A percentile compares a stretch with the other conserved stretches of the same genome.
Conservation (phyloP, 2,113 vertebrate genomes). For the Laticauda colubrina region DNA sequence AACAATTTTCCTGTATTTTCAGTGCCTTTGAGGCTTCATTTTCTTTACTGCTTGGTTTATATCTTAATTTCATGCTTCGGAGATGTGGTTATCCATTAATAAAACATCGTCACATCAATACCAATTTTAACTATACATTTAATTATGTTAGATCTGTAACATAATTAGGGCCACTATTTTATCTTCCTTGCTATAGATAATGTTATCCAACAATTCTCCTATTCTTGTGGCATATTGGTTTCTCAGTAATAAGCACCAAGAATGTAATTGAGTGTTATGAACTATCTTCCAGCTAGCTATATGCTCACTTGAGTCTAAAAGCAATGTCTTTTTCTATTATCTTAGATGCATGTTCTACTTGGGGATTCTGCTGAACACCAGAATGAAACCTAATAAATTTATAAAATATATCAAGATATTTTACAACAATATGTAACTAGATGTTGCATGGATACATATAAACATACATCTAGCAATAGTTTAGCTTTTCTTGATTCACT, state of each 20-base stretch:
- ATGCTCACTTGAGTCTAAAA: neutral
- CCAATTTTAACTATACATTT: neutral
- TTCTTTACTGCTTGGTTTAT: neutral
- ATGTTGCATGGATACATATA: conserved; percentile 22
- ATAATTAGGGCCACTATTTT: neutral
- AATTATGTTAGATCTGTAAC: neutral
- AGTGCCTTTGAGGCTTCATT: neutral
- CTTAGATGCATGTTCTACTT: conserved; percentile 21
- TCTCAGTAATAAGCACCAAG: neutral
- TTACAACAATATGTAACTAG: neutral
- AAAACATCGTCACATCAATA: neutral
- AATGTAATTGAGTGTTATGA: neutral
- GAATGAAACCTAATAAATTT: neutral
- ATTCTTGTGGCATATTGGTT: neutral
- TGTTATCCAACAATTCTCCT: neutral
- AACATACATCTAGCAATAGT: conserved; percentile 26
- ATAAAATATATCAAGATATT: conserved; percentile 12
- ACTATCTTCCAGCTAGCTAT: neutral
- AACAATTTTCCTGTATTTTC: neutral
- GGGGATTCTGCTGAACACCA: neutral
- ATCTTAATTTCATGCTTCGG: neutral
- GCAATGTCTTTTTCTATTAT: neutral
- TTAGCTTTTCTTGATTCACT: conserved; percentile 31
- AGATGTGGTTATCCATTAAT: neutral
- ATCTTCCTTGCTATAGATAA: neutral